phyloP scores from a whole-genome alignment of 2,888 invertebrate genomes.

The Macrophya alboannulata region DNA sequence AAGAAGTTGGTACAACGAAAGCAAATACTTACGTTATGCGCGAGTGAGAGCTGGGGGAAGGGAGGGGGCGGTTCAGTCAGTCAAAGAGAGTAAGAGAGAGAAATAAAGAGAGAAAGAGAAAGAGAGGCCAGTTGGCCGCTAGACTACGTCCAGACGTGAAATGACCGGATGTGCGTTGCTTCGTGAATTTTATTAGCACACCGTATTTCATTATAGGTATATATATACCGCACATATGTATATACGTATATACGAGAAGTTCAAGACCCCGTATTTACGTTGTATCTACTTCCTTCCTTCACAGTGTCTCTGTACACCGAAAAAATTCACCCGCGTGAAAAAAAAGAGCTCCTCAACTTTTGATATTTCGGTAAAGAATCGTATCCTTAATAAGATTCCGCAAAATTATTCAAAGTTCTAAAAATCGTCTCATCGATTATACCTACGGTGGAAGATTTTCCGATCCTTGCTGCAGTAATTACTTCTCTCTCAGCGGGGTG shows the following conservation, averaged over 20 bases:
- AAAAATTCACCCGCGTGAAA: too few species aligned
- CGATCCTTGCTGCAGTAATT: background rate
- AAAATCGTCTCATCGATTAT: background rate
- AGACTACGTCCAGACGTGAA: constrained; percentile 64
- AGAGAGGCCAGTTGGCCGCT: constrained; percentile 63
- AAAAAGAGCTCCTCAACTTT: too few species aligned
- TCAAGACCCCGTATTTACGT: constrained; percentile 1
- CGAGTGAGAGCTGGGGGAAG: constrained; percentile 16
- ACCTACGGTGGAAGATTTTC: background rate
- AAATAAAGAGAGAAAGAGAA: constrained; percentile 59
- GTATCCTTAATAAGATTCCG: background rate
- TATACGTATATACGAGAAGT: background rate
- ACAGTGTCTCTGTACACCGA: too few species aligned
- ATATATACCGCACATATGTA: too few species aligned
- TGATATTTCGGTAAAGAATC: background rate
- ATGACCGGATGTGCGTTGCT: constrained; percentile 49
- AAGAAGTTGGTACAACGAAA: constrained; percentile 15
- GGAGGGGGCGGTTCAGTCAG: background rate
- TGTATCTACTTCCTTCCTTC: background rate
- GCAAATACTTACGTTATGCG: constrained; percentile 30
- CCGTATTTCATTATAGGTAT: constrained; percentile 15
- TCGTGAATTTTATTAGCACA: constrained; percentile 34
- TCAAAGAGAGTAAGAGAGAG: constrained; percentile 34
- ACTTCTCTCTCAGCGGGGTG: background rate
- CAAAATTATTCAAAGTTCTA: background rate